Evolutionary conservation across 2,888 invertebrate genomes (phyloP), one percentile per base, ranked within the genome.

Genomic region (Nymphalis urticae): DNA sequence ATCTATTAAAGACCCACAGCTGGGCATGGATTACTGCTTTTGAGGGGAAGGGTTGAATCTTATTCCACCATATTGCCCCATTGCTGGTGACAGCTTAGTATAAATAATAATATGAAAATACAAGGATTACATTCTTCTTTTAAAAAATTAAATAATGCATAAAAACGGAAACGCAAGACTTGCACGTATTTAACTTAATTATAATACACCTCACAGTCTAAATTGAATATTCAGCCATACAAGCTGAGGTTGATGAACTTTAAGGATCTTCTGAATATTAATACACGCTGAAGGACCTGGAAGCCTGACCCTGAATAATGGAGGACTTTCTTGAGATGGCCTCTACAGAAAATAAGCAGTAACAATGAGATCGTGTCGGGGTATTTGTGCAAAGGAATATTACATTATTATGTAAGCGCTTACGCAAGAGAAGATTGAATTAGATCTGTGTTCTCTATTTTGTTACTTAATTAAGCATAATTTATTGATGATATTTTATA

Each of bases 301-400:
- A 72, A 72, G 67, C 71, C 71, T 73, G 73, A 73, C 71, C 73
- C 71, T 71, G 73, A 73, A 73, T 73, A 73, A 72, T 72, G 70
- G 70, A 70, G 72, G 72, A 70, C 68, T 72, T 65, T 72, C 68
- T 70, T 68, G 59, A 66, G 69, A 71, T 61, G 66, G 62, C 62
- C 71, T 65, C 68, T 51, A 54, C 54, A 70, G 66, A 72, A 70
- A 71, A 64, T 68, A 70, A 66, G 56, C 64, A 64, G 63, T 60
- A 72, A 68, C 64, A 71, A 72, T 68, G 69, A 69, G 64, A 58
- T 32, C 64, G 56, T 54, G 58, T 42, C n/a, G 58, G 58, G 42
- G 42, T 36, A 42, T 58, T 58, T 36, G 36, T 42, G 58, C 19
- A 19, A 21, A 19, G 19, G 9, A 50, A 56, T 56, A 48, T 60